These are phyloP conservation scores for Chlorops oryzae DNA, from an alignment of 1,140 invertebrate species.

Conservation along the genomic window DNA sequence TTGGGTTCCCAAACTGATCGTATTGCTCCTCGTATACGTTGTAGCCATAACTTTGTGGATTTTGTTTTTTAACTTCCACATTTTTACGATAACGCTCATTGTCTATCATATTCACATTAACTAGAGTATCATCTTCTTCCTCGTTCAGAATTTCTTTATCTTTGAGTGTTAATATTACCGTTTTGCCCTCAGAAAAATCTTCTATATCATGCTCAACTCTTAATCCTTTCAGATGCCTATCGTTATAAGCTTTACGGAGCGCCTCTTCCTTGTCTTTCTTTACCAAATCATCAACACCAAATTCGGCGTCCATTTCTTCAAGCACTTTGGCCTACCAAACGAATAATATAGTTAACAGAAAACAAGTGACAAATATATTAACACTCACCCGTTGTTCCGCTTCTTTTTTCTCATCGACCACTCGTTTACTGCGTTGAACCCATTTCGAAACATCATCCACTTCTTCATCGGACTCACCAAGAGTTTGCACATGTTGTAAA, in stretches of 20 bases:
- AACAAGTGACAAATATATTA: not conserved
- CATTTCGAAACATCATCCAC: constrained; percentile 68
- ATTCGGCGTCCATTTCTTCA: constrained; percentile 92
- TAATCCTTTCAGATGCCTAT: constrained; percentile 72
- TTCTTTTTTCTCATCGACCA: constrained; percentile 74
- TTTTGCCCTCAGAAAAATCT: constrained; percentile 75
- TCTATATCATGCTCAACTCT: constrained; percentile 81
- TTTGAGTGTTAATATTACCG: constrained; percentile 87
- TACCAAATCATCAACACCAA: constrained; percentile 80
- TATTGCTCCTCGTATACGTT: constrained; percentile 82
- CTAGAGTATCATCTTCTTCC: constrained; percentile 80
- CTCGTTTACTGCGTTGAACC: constrained; percentile 73
- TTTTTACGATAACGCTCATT: constrained; percentile 88
- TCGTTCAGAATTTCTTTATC: constrained; percentile 88
- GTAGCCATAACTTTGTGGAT: constrained; percentile 75
- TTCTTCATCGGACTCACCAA: constrained; percentile 73
- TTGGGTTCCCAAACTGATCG: constrained; percentile 72
- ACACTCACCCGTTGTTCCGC: constrained; percentile 74
- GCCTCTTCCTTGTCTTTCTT: constrained; percentile 67
- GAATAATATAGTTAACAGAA: not conserved
- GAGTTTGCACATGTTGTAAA: constrained; percentile 54
- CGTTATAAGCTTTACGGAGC: constrained; percentile 59
- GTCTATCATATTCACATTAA: constrained; percentile 95
- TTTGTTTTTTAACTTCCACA: constrained; percentile 77
- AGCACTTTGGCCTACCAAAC: constrained; percentile 73